Percentiles rank a stretch among this genome's conserved stretches.
These are phyloP conservation scores for Drosophila burlai DNA, from an alignment of 1,140 invertebrate genomes.

Conservation along the genomic window DNA sequence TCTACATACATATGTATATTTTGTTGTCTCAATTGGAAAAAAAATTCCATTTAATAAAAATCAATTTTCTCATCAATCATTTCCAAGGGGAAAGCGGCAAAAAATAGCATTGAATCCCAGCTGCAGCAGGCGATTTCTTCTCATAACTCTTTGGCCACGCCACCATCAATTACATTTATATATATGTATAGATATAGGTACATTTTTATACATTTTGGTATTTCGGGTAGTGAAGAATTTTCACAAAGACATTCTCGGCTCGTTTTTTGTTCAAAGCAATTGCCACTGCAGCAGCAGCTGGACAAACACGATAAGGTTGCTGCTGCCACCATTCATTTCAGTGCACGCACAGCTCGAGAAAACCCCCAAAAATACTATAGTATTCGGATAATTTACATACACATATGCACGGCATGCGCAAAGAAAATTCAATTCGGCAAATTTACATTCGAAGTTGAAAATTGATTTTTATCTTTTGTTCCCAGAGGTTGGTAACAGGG, in stretches of 20 bases:
- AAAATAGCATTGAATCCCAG: conserved; percentile 25
- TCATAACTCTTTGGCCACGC: conserved; percentile 20
- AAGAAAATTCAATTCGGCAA: conserved; percentile 50
- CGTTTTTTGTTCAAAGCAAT: conserved; percentile 42
- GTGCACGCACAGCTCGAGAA: conserved; percentile 21
- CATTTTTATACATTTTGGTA: conserved; percentile 3
- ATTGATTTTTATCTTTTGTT: conserved; percentile 45
- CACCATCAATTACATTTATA: conserved; percentile 56
- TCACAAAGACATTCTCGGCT: conserved; percentile 27
- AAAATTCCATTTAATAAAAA: conserved; percentile 29
- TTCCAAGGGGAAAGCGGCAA: neutral
- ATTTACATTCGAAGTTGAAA: conserved; percentile 40
- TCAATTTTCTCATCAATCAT: conserved; percentile 57
- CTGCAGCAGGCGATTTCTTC: conserved; percentile 25
- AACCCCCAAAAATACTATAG: conserved; percentile 39
- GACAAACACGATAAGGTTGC: conserved; percentile 56
- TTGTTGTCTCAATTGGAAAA: conserved; percentile 27
- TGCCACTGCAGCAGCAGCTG: conserved; percentile 55
- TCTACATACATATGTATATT: neutral
- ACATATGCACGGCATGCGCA: conserved; percentile 20
- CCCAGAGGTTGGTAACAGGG: conserved; percentile 20
- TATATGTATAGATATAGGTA: conserved; percentile 1
- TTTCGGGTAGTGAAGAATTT: conserved; percentile 10
- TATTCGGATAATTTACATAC: conserved; percentile 23
- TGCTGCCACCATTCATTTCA: conserved; percentile 30